phyloP scores from a whole-genome alignment of 2,113 vertebrate genomes.

The Perca flavescens region DNA sequence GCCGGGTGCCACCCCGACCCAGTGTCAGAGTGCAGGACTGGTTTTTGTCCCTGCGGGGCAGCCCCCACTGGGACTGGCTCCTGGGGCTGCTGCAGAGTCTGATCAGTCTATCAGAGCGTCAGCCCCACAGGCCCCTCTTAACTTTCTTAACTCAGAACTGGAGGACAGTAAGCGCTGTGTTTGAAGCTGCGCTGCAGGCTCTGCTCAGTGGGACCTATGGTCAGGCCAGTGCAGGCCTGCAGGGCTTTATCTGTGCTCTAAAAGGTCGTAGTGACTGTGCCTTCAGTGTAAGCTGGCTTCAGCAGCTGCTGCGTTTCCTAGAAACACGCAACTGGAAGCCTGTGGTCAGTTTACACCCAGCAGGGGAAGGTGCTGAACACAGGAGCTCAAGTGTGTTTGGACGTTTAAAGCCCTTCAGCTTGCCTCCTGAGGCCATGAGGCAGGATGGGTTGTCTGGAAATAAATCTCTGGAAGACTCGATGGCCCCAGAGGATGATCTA shows the following conservation, averaged over 20 bases:
- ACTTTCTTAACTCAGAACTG: conserved; percentile 89
- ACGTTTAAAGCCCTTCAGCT: conserved; percentile 82
- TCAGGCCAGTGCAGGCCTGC: conserved; percentile 83
- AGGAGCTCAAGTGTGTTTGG: conserved; percentile 63
- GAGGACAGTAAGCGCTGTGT: conserved; percentile 87
- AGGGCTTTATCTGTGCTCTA: conserved; percentile 86
- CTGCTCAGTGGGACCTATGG: conserved; percentile 86
- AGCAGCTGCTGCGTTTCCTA: conserved; percentile 85
- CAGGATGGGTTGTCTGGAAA: conserved; percentile 67
- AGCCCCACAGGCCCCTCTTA: conserved; percentile 82
- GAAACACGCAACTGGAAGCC: conserved; percentile 90
- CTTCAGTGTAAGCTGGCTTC: conserved; percentile 86
- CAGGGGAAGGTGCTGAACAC: conserved; percentile 61
- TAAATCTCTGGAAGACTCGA: conserved; percentile 47
- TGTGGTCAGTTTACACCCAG: conserved; percentile 86
- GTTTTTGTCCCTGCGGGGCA: conserved; percentile 89
- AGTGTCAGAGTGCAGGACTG: conserved; percentile 87
- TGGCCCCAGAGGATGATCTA: conserved; percentile 50
- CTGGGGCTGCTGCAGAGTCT: conserved; percentile 87
- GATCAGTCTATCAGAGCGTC: conserved; percentile 83
- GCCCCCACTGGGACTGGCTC: conserved; percentile 89
- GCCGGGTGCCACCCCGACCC: conserved; percentile 81
- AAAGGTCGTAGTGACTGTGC: conserved; percentile 86
- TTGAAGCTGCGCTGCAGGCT: conserved; percentile 86
- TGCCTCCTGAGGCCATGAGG: conserved; percentile 75